These are phyloP conservation scores for Acleris laterana DNA, from an alignment of 2,888 invertebrate genomes.

Conservation along the genomic window DNA sequence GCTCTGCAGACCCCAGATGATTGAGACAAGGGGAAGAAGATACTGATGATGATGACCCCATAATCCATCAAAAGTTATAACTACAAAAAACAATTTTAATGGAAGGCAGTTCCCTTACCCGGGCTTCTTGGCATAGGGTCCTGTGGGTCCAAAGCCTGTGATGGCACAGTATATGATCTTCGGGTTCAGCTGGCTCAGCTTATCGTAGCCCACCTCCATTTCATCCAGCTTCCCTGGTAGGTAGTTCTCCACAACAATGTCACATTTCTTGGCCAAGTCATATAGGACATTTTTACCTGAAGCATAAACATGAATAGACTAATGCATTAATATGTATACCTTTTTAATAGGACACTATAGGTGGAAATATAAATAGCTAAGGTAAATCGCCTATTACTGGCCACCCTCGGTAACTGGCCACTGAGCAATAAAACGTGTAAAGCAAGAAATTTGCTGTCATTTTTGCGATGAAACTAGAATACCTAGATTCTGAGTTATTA, in stretches of 20 bases:
- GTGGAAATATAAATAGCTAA: no score
- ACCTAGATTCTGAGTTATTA: no score
- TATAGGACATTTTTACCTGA: slow-evolving; percentile 84
- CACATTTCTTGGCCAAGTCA: slow-evolving; percentile 90
- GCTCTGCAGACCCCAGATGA: no score
- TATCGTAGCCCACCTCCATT: slow-evolving; percentile 82
- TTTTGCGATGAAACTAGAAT: no score
- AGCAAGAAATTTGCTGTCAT: no score
- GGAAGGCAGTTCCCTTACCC: slow-evolving; percentile 76
- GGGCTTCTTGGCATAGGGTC: slow-evolving; percentile 94
- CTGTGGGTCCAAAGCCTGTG: slow-evolving; percentile 94
- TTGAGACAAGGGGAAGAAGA: no score
- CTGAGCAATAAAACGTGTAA: no score
- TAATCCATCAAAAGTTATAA: no score
- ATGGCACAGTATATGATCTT: slow-evolving; percentile 96
- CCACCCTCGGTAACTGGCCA: no score
- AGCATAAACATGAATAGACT: neutral
- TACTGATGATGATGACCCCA: no score
- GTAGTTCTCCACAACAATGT: slow-evolving; percentile 97
- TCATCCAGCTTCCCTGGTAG: slow-evolving; percentile 93
- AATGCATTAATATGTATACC: neutral
- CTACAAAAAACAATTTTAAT: no score
- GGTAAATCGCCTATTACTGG: no score
- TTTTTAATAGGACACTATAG: neutral
- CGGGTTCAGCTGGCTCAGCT: slow-evolving; percentile 88